Evolutionary conservation across 2,113 vertebrate species (phyloP).

Genomic region (Xyrauchen texanus): DNA sequence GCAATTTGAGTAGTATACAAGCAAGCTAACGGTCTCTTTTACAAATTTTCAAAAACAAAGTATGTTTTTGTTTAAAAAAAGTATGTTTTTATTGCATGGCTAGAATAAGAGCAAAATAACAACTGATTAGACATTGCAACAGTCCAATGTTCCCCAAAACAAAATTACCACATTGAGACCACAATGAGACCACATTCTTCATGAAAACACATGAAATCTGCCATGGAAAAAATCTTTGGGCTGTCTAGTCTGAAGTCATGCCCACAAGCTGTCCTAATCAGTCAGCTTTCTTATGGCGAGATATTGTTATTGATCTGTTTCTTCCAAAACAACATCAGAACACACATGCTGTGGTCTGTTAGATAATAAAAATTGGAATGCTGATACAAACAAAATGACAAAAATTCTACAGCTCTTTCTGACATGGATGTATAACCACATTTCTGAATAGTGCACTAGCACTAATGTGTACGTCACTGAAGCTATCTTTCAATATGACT

Average conservation of each 20-base stretch:
- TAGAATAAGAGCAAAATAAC: neutral
- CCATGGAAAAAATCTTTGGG: conserved; percentile 9
- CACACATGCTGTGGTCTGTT: conserved; percentile 36
- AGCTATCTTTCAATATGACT: neutral
- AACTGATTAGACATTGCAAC: too few relatives aligned
- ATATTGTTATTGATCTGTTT: conserved; percentile 54
- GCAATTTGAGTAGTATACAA: neutral
- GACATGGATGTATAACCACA: too few relatives aligned
- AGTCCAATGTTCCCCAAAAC: too few relatives aligned
- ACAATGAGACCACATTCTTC: too few relatives aligned
- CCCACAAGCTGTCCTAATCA: conserved; percentile 42
- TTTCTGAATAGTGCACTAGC: too few relatives aligned
- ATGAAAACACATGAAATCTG: neutral
- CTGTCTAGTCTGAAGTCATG: conserved; percentile 16
- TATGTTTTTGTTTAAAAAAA: too few relatives aligned
- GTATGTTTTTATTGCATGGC: neutral
- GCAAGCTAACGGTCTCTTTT: neutral
- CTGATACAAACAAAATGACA: conserved; percentile 10
- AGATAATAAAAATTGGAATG: conserved; percentile 35
- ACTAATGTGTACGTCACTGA: neutral
- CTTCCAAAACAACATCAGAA: conserved; percentile 40
- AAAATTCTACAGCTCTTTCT: neutral
- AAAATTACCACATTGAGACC: too few relatives aligned
- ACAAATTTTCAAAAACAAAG: neutral
- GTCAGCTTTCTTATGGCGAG: conserved; percentile 23